Evolutionary conservation across 2,113 vertebrate genomes (phyloP).

Genomic region (Promerops cafer): DNA sequence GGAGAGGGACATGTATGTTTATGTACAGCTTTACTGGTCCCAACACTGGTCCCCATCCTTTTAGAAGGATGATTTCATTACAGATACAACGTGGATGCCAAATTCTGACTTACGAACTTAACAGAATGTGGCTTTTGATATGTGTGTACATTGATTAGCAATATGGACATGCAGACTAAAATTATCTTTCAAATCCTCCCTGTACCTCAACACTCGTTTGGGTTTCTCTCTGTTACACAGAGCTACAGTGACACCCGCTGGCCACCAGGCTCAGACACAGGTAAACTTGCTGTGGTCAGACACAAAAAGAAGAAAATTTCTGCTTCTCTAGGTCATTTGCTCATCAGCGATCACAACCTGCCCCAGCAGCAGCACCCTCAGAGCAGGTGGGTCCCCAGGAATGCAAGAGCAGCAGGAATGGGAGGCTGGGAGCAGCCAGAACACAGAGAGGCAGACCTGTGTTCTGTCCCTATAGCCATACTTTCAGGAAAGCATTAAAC

Average conservation of each 20-base stretch:
- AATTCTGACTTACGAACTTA: not conserved
- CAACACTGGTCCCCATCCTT: not conserved
- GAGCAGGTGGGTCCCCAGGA: not conserved
- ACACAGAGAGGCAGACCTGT: not conserved
- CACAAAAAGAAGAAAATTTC: no score
- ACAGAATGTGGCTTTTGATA: fast-evolving
- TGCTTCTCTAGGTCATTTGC: not conserved
- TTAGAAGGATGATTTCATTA: not conserved
- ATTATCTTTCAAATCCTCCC: not conserved
- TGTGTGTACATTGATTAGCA: not conserved
- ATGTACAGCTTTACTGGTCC: not conserved
- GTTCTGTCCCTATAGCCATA: fast-evolving
- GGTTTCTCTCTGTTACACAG: not conserved
- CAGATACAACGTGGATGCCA: not conserved
- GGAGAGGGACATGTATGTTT: not conserved
- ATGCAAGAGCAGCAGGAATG: fast-evolving
- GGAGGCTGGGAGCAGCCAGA: not conserved
- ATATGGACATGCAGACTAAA: not conserved
- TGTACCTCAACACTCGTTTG: fast-evolving
- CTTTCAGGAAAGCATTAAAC: not conserved
- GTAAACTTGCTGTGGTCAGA: not conserved
- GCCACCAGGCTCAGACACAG: not conserved
- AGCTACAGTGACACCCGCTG: constrained; percentile 58
- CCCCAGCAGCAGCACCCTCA: not conserved
- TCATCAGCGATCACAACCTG: fast-evolving